Base-by-base conservation (phyloP, 2,797 vertebrate species). In the Falco rusticolus region DNA sequence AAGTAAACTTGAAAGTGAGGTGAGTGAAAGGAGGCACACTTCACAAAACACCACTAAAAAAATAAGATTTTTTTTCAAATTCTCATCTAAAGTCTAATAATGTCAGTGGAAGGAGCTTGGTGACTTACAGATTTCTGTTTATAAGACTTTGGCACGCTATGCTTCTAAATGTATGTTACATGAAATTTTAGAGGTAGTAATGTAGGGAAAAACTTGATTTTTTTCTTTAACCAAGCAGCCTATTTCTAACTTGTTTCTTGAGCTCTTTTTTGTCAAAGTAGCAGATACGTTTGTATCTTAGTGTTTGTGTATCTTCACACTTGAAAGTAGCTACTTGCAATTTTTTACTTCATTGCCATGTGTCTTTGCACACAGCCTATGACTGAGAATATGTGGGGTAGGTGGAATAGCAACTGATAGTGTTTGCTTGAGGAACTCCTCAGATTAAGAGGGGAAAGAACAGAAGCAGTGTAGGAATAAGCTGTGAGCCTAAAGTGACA, bases 1-100 rank as follows among this genome's bases (percentile, higher is more conserved):
- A 81, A 80, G 59, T 65, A 45, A 60, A n/a, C 53, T 59, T 53
- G 37, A 75, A 88, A 65, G 13, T 25, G 12, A 77, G 24, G 15
- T 43, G 39, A 45, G 33, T 59, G 66, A 47, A 66, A 83, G 43
- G 39, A 48, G 28, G 6, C 16, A 9, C 0, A 1, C 29, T 54
- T 89, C 6, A 54, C 13, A 57, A 54, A 84, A 20, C 21, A 11
- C 13, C 63, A 28, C 64, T 50, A 2, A 51, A 57, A 54, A 7
- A 19, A 0, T 7, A 2, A 41, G 12, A 41, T 41, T 0, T 19
- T 11, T 29, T 43, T 34, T 9, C 5, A 13, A 10, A 16, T 68
- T 84, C 14, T 75, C 2, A 12, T 37, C 31, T 53, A 5, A 78
- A 66, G 59, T 89, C 20, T 79, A 41, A 54, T 43, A 7, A 22